Percentiles rank a stretch among this genome's conserved stretches.
phyloP scores from a whole-genome alignment of 1,140 invertebrate genomes.

The Drosophila auraria region DNA sequence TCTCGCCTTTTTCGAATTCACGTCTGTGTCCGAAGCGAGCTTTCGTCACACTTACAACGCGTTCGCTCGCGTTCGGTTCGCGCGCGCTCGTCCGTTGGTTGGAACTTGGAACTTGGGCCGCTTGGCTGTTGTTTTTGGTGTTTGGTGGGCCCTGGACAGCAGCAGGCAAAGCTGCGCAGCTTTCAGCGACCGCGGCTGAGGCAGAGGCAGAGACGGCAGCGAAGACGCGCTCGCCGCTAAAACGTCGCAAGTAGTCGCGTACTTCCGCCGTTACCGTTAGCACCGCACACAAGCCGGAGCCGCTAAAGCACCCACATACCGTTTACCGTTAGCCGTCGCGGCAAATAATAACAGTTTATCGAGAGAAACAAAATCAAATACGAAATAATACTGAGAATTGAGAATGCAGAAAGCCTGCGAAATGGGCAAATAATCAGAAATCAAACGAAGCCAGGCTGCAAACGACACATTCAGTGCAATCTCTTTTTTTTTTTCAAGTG shows the following conservation, averaged over 20 bases:
- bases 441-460: slow-evolving; percentile 1
- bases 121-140: slow-evolving; percentile 20
- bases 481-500: slow-evolving; percentile 45
- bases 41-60: slow-evolving; percentile 48
- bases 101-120: slow-evolving; percentile 18
- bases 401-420: slow-evolving; percentile 10
- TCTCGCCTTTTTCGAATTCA: neutral
- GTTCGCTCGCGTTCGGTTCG: slow-evolving; percentile 39
- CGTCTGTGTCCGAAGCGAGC: slow-evolving; percentile 28
- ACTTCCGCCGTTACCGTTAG: slow-evolving; percentile 82
- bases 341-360: slow-evolving; percentile 20
- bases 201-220: slow-evolving; percentile 65
- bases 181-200: slow-evolving; percentile 22
- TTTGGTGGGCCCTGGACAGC: slow-evolving; percentile 39
- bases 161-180: slow-evolving; percentile 20
- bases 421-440: slow-evolving; percentile 13
- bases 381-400: neutral
- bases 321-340: slow-evolving; percentile 56
- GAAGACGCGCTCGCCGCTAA: slow-evolving; percentile 75
- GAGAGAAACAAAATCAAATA: slow-evolving; percentile 6
- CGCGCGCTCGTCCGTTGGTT: slow-evolving; percentile 20
- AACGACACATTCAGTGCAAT: slow-evolving; percentile 38
- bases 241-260: slow-evolving; percentile 77
- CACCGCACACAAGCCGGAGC: slow-evolving; percentile 66
- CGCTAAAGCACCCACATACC: slow-evolving; percentile 23